These are phyloP conservation scores for Hoplostethus mediterraneus DNA, from an alignment of 2,797 vertebrate species.

Conservation along the genomic window DNA sequence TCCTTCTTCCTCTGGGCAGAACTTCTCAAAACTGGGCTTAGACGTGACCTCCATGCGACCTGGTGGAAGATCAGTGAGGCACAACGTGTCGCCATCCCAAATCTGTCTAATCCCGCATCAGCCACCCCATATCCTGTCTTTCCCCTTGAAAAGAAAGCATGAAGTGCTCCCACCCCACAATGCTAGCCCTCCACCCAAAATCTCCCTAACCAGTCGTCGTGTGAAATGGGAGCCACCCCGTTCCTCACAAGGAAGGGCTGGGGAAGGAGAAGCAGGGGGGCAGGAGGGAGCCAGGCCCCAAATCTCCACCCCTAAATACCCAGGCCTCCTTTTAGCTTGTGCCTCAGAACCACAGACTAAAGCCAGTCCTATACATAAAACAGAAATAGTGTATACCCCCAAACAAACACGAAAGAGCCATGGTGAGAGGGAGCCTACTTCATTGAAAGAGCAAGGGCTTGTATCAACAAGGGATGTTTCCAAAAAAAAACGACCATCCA, in stretches of 20 bases:
- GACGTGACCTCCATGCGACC: conserved; percentile 4
- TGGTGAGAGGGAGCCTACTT: neutral
- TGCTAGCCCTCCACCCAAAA: conserved; percentile 28
- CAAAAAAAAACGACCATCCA: conserved; percentile 6
- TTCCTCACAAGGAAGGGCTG: conserved; percentile 34
- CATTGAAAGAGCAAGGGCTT: neutral
- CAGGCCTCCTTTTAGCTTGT: neutral
- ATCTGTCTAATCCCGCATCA: neutral
- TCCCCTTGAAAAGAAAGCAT: conserved; percentile 79
- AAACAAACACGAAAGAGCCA: conserved; percentile 17
- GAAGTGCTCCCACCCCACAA: conserved; percentile 32
- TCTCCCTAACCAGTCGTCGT: conserved; percentile 2
- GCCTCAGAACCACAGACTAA: neutral
- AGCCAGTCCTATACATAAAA: conserved; percentile 13
- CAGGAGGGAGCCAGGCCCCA: conserved; percentile 9
- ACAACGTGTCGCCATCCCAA: neutral
- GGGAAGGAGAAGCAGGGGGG: conserved; percentile 1
- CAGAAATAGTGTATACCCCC: neutral
- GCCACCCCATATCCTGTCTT: conserved; percentile 8
- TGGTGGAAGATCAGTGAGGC: conserved; percentile 4
- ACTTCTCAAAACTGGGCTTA: neutral
- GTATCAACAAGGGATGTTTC: conserved; percentile 8
- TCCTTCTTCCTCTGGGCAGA: conserved; percentile 20
- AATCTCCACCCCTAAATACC: conserved; percentile 9
- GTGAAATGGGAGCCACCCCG: conserved; percentile 64